Base-by-base conservation (phyloP, 2,113 vertebrate species). In the Balaeniceps rex region DNA sequence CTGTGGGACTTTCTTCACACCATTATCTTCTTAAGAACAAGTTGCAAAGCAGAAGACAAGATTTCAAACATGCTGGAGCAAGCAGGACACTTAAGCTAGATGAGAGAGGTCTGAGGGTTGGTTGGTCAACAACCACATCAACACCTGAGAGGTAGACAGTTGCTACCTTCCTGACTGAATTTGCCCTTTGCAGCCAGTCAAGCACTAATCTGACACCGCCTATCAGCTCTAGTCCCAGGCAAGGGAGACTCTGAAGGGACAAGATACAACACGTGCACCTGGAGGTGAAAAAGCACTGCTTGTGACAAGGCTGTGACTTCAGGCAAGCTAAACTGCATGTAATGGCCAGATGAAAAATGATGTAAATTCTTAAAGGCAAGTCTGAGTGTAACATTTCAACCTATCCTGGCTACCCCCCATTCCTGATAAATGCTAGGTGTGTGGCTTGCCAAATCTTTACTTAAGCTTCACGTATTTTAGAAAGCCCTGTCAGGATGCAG, bases 241-340 rank as follows among this genome's bases (percentile, higher is more conserved):
- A 3, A 83, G 21, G 25, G 11, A 46, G 49, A 33, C 4, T 79
- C 29, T 24, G 54, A 78, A 83, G 36, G 47, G 66, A n/a, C 11
- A 63, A 25, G 29, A 46, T 11, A 21, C 5, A 78, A 49, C 38
- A 11, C 1, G 0, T 8, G 33, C 4, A 51, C 25, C 36, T 33
- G 26, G 28, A 36, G 14, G 42, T 51, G 47, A 74, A 72, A 51
- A 14, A 34, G 9, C 36, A 29, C 36, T 57, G 75, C 38, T n/a
- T 64, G 76, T 33, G 36, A 24, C 40, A n/a, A 42, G 38, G 64
- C 51, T 81, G 88, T 86, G 75, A 55, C 93, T 97, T 93, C 86
- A 96, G 95, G 95, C 95, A 85, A 96, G 68, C 57, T 94, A 65
- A 72, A 81, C 34, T 84, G 65, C 81, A 89, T 52, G 10, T 38